Evolutionary conservation across 2,113 vertebrate genomes (phyloP), one percentile per base, ranked within the genome.

Genomic region (Romanogobio albipinnatus): DNA sequence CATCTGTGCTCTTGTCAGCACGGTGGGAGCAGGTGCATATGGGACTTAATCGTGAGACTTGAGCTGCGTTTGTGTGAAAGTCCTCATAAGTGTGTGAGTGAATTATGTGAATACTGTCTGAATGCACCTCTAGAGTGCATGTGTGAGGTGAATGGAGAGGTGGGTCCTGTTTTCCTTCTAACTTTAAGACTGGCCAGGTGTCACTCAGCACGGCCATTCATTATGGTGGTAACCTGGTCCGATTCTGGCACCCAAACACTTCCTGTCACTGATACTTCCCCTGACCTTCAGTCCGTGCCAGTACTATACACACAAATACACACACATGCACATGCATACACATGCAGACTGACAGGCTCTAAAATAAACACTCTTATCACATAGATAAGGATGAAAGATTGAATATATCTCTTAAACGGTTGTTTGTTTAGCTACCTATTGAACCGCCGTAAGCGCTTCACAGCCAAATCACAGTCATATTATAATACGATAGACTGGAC

Each of bases 251-350:
- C 91, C 80, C 85, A 75, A 90, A 89, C 83, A 94, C 95, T 96
- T 97, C 96, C 96, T 96, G 96, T 96, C 93, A 96, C 92, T 90
- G 95, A 96, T 95, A 97, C 94, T 95, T 96, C 94, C 95, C 88
- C 92, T 94, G 93, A 95, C 94, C 95, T 95, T 95, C 94, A 95
- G 93, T 26, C 71, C 79, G 89, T 91, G 94, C 93, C 94, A 94
- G 91, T 84, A 59, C 84, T 88, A 87, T 86, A 86, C 64, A 85
- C 80, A 83, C 59, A 59, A 82, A 81, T 87, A 87, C 80, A 82
- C 89, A 85, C 62, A 78, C 64, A 77, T 85, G 83, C 86, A 77
- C 83, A 87, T 24, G 24, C 86, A 74, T 83, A 88, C 84, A 84
- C 13, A 75, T 73, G 58, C 58, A 79, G 73, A 61, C 56, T 76